A percentile compares a stretch with the other conserved stretches of the same genome.
phyloP scores from a whole-genome alignment of 92 coral and sea anemone species.

The Siderastrea radians region DNA sequence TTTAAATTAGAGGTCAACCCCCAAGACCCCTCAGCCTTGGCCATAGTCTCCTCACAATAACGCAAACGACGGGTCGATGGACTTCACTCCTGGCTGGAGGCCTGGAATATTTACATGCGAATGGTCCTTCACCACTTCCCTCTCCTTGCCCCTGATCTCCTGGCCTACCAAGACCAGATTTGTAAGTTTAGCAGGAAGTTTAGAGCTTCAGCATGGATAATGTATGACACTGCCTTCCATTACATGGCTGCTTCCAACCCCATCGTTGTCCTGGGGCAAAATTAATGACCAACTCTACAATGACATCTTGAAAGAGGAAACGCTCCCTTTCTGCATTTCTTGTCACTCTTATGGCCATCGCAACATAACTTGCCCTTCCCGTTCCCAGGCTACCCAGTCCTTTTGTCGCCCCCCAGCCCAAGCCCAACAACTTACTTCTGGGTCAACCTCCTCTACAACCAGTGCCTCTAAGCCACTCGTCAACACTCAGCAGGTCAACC shows the following conservation, averaged over 20 bases:
- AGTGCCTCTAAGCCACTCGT: no score
- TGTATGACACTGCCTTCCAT: background rate
- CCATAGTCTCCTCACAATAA: background rate
- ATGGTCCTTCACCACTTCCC: no score
- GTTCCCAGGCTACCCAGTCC: no score
- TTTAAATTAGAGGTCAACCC: background rate
- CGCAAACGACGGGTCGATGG: background rate
- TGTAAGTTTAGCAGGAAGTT: background rate
- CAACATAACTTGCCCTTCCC: background rate
- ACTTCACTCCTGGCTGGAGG: background rate
- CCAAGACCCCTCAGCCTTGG: slow-evolving; percentile 1
- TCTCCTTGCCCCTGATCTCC: no score
- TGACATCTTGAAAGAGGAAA: background rate
- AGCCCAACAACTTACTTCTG: no score
- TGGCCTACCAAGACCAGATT: no score
- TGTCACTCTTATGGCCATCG: background rate
- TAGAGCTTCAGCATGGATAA: background rate
- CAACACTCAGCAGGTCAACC: no score
- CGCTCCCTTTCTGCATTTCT: background rate
- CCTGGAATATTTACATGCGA: background rate
- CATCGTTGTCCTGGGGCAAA: no score
- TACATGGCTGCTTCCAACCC: background rate
- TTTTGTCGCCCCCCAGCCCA: no score
- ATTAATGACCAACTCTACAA: no score
- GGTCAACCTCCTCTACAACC: no score